Base-by-base conservation (phyloP, 2,113 vertebrate genomes). In the Sinocyclocheilus anophthalmus region DNA sequence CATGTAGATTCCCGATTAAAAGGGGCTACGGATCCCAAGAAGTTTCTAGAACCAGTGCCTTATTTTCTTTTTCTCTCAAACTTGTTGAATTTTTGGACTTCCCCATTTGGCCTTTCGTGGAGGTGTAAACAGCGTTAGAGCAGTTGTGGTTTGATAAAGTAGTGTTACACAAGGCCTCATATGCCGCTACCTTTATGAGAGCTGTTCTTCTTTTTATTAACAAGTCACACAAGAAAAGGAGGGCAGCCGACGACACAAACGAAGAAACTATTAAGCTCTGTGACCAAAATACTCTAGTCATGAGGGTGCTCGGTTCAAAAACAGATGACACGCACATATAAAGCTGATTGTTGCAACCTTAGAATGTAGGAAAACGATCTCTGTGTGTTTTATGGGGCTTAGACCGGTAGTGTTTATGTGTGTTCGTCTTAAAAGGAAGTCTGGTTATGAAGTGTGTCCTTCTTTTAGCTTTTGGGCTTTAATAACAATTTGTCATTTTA, bases 271-370 rank as follows among this genome's bases (percentile, higher is more conserved):
- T 84, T 84, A 67, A 83, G 50, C 82, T 53, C 82, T 87, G 86
- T 84, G 82, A 87, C 86, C 86, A 80, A 87, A 84, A 87, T 84
- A 87, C 86, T 70, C 39, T 16, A 84, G 86, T 84, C 86, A 87
- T 87, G 86, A 33, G 81, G 86, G 86, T 53, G 53, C 30, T 78
- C 39, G 14, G 81, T 87, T 84, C 77, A 84, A 72, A 84, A 87
- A 79, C 81, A 72, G 73, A 48, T 77, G 55, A 55, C 70, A 84
- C 61, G 67, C 61, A 81, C 55, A 80, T 50, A 65, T 61, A 81
- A 76, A 76, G 45, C 70, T 39, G 42, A 57, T 85, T 78, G 16
- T 65, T 48, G 53, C 59, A 76, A 79, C 57, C 69, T 69, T 50
- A 69, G 59, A 65, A 53, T 53, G 61, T 10, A 69, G 39, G 37